Percentiles rank a stretch among this genome's conserved stretches.
These are phyloP conservation scores for Encarsia formosa DNA, from an alignment of 2,888 invertebrate species.

Conservation along the genomic window DNA sequence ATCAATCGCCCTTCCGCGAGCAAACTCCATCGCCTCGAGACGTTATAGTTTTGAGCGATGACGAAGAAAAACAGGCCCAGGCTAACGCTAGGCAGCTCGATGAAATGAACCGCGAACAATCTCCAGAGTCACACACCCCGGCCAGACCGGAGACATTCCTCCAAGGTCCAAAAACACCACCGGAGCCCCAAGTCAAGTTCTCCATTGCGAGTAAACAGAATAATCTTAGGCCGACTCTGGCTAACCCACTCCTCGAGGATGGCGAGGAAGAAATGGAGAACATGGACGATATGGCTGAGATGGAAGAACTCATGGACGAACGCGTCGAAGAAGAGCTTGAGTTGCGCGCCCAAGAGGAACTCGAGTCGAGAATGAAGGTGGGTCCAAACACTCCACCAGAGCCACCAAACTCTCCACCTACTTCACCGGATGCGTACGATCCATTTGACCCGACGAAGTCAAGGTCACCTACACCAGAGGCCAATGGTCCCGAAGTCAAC, in stretches of 20 bases:
- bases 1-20: conserved; percentile 80
- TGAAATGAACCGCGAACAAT: conserved; percentile 28
- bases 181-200: conserved; percentile 69
- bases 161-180: conserved; percentile 70
- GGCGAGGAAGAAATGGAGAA: conserved; percentile 43
- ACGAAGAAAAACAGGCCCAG: conserved; percentile 57
- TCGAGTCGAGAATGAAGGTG: conserved; percentile 46
- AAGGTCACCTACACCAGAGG: conserved; percentile 60
- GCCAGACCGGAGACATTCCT: conserved; percentile 39
- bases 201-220: conserved; percentile 51
- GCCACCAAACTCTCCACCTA: conserved; percentile 64
- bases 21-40: conserved; percentile 75
- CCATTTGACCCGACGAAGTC: conserved; percentile 89
- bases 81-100: conserved; percentile 14
- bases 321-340: conserved; percentile 47
- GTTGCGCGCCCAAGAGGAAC: conserved; percentile 46
- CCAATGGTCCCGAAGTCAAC: conserved; percentile 39
- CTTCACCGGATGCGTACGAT: conserved; percentile 81
- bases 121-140: conserved; percentile 36
- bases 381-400: conserved; percentile 72
- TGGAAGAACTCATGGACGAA: conserved; percentile 49
- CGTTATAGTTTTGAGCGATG: conserved; percentile 79
- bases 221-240: conserved; percentile 43
- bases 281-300: conserved; percentile 29
- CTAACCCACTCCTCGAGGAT: conserved; percentile 61